phyloP scores from a whole-genome alignment of 2,888 invertebrate species.

The Brachyopa scutellaris region DNA sequence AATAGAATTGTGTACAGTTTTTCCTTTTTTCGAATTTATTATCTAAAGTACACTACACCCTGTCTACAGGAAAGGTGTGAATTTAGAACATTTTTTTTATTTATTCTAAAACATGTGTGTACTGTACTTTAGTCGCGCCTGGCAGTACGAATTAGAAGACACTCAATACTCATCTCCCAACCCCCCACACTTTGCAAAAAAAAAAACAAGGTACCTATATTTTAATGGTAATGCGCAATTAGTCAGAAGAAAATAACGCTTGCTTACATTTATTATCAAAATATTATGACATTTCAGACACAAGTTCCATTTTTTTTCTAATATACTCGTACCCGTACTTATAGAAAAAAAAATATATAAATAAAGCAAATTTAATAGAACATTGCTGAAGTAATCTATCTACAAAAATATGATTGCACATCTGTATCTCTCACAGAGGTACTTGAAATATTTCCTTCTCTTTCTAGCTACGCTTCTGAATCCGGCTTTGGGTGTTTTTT shows the following conservation, averaged over 20 bases:
- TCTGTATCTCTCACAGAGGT: conserved; percentile 34
- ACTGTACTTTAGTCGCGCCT: conserved; percentile 33
- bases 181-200: neutral
- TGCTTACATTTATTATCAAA: conserved; percentile 27
- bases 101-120: conserved; percentile 31
- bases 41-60: conserved; percentile 49
- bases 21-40: conserved; percentile 25
- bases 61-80: conserved; percentile 49
- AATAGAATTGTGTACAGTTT: conserved; percentile 49
- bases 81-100: conserved; percentile 52
- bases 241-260: neutral
- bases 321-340: conserved; percentile 28
- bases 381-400: conserved; percentile 47
- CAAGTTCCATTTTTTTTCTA: conserved; percentile 43
- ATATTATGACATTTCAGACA: conserved; percentile 56
- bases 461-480: too few species aligned
- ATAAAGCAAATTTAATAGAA: conserved; percentile 4
- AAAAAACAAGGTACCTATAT: conserved; percentile 4
- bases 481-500: neutral
- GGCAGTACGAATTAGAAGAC: too few species aligned
- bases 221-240: conserved; percentile 51
- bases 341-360: conserved; percentile 11
- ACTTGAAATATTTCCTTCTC: neutral
- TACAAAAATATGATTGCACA: conserved; percentile 47
- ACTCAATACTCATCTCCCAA: too few species aligned